Base-by-base conservation (phyloP, 2,113 vertebrate genomes). In the Chrysemys picta region DNA sequence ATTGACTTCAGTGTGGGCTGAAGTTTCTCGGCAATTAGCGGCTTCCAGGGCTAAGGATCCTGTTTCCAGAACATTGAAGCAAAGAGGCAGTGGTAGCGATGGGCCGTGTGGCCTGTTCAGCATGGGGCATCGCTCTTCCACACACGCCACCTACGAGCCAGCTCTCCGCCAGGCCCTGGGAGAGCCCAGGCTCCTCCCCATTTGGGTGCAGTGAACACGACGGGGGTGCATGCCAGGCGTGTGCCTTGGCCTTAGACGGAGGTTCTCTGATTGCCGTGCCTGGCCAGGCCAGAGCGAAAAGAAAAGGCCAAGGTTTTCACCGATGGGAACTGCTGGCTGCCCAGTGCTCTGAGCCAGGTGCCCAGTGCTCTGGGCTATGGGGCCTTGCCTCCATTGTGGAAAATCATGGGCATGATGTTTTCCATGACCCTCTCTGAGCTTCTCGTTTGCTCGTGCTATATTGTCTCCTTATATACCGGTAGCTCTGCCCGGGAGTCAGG, bases 401-500 rank as follows among this genome's bases (percentile, higher is more conserved):
- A 45, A 25, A 49, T 75, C 47, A 21, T 3, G 2, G 21, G 49
- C 7, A 0, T 0, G 0, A 1, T 5, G 31, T 25, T 24, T 76
- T 29, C 31, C 2, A 13, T 65, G 35, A 83, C 89, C 69, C 93
- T 69, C 2, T 85, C 76, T 1, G 4, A 52, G 14, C 72, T 11
- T 0, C 0, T 47, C 11, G 88, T 59, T 82, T 82, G 82, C 89
- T 91, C 0, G 0, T 0, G 42, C 42, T 83, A 5, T 82, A 2
- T 2, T 31, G 89, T 93, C 53, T 79, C 88, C 94, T 89, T 8
- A 6, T 16, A 78, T 47, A 22, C 14, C 4, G 87, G 75, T 45
- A 97, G 92, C 93, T 56, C 82, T 78, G 95, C 78, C 89, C 84
- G 1, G 91, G 91, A 89, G 49, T 96, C 80, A 69, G 87, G 79